phyloP scores from a whole-genome alignment of 2,113 vertebrate genomes.

The Siniperca chuatsi region DNA sequence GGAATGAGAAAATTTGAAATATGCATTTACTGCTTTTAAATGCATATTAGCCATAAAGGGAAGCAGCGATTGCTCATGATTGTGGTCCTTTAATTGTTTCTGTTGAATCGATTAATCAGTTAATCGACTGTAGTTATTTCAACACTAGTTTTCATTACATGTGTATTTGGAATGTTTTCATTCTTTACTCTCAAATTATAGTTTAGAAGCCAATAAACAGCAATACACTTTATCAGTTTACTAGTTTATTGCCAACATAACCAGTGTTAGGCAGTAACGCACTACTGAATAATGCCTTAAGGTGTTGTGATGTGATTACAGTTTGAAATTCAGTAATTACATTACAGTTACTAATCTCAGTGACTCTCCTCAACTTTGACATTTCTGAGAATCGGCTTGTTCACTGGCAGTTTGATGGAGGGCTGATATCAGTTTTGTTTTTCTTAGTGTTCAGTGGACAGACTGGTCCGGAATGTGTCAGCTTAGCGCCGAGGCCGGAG shows the following conservation, averaged over 20 bases:
- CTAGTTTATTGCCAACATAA: neutral
- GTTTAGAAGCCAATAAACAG: neutral
- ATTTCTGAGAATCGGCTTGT: neutral
- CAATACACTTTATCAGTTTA: neutral
- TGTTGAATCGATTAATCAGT: neutral
- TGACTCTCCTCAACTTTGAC: too few relatives aligned
- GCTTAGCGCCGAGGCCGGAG: too few relatives aligned
- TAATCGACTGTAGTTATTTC: too few relatives aligned
- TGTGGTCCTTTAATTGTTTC: neutral
- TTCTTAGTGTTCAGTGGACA: neutral
- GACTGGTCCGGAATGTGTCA: neutral
- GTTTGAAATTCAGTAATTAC: too few relatives aligned
- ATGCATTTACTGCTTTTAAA: constrained; percentile 24
- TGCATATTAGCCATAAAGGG: neutral
- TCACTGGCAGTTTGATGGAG: neutral
- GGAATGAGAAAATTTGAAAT: neutral
- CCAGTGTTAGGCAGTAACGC: neutral
- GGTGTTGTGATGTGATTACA: too few relatives aligned
- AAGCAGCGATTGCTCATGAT: neutral
- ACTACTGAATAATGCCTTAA: too few relatives aligned
- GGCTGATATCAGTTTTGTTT: neutral
- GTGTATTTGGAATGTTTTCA: too few relatives aligned
- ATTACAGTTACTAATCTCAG: too few relatives aligned
- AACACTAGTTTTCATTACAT: too few relatives aligned
- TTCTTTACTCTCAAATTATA: neutral